Evolutionary conservation across 2,797 vertebrate genomes (phyloP), one percentile per base, ranked within the genome.

Genomic region (Etheostoma perlongum): DNA sequence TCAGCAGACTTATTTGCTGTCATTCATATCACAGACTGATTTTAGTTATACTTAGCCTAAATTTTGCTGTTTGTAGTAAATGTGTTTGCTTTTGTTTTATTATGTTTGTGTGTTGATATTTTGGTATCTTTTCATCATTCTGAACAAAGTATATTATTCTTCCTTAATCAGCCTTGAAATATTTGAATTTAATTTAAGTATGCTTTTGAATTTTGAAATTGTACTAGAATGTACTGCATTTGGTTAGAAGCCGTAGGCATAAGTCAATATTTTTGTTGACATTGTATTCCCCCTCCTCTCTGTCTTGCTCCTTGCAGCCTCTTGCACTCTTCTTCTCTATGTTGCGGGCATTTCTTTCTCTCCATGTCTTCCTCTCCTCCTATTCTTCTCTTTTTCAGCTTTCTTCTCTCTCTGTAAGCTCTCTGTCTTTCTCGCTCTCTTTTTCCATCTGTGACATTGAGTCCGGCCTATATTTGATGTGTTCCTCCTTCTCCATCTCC

Each of bases 401-500:
- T 57, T 46, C 23, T 19, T 48, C 46, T 58, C 27, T 75, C 44
- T 70, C 59, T 58, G 4, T 66, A 72, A 46, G 84, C 13, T 67
- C 19, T 72, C 57, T 81, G 10, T 60, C 52, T 46, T 48, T 63
- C 57, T 64, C 21, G 16, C 53, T 71, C 65, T 74, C 44, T 76
- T 72, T 72, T 73, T 76, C 70, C 86, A 79, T 91, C 79, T 62
- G 85, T 86, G 59, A 85, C 49, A 25, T 85, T 67, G 70, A 80
- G 78, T 79, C 80, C 63, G 33, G 89, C 81, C 84, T 89, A 85
- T 90, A 81, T 95, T 93, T 95, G 91, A 94, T 90, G 90, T 93
- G 86, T 86, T 94, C 89, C 95, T 92, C 93, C 94, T 91, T 95
- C 87, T 96, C 86, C 94, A 94, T 95, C 91, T 95, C 91, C 94